Conservation (phyloP, 2,888 invertebrate species). For the Conomelus anceps region DNA sequence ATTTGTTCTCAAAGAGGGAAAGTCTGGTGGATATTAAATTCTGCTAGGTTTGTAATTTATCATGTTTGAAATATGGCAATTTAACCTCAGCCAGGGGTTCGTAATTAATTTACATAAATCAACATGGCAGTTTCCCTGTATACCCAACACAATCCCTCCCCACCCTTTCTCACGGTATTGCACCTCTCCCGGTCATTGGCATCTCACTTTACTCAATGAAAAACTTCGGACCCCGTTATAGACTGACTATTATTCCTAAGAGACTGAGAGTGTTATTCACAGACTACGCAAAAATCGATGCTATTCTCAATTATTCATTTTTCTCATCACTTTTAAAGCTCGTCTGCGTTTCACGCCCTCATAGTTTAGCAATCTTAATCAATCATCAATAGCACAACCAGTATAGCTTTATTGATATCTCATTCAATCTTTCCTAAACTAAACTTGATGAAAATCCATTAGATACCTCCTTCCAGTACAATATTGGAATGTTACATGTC, state of each 20-base stretch:
- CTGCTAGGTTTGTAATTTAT: conserved; percentile 5
- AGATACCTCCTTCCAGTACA: background rate
- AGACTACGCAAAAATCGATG: background rate
- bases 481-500: background rate
- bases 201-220: background rate
- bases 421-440: background rate
- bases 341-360: background rate
- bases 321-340: background rate
- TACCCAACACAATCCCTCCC: background rate
- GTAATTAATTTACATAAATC: conserved; percentile 12
- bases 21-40: conserved; percentile 6
- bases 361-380: background rate
- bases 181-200: background rate
- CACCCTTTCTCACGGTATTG: background rate
- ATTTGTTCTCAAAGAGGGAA: conserved; percentile 1
- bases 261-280: background rate
- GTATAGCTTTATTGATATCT: background rate
- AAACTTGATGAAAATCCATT: background rate
- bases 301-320: background rate
- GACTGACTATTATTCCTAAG: background rate
- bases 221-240: background rate
- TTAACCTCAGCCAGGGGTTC: background rate
- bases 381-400: background rate
- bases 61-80: conserved; percentile 12
- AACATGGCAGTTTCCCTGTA: background rate